Evolutionary conservation across 2,113 vertebrate genomes (phyloP).

Genomic region (Lamprologus speciosus): DNA sequence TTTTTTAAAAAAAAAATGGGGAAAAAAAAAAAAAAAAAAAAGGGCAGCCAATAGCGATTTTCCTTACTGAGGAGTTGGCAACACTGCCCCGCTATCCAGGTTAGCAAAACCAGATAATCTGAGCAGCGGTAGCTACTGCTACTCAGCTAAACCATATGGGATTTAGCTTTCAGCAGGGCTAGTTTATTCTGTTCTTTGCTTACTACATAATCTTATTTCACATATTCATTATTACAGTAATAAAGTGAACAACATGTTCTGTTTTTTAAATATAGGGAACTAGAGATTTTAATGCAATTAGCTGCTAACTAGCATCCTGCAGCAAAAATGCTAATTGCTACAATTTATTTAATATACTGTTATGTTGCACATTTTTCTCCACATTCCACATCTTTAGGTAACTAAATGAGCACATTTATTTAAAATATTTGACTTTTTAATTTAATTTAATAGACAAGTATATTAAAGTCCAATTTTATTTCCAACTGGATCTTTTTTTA

Average conservation of each 20-base stretch:
- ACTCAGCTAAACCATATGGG: background rate
- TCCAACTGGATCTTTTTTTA: background rate
- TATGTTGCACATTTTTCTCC: background rate
- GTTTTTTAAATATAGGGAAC: background rate
- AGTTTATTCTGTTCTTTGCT: background rate
- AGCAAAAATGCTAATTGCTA: background rate
- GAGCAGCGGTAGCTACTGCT: fast-evolving
- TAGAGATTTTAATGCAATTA: background rate
- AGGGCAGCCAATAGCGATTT: too few relatives aligned
- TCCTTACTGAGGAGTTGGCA: too few relatives aligned
- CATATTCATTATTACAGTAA: background rate
- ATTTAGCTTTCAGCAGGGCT: background rate
- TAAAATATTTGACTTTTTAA: background rate
- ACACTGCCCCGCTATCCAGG: fast-evolving
- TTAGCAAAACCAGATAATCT: fast-evolving
- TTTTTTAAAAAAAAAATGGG: too few relatives aligned
- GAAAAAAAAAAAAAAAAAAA: too few relatives aligned
- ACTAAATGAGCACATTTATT: background rate
- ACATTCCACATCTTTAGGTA: background rate
- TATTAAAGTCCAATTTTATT: background rate
- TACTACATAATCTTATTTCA: background rate
- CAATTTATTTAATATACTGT: background rate
- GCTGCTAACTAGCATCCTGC: background rate
- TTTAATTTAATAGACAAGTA: background rate
- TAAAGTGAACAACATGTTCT: background rate